phyloP scores from a whole-genome alignment of 2,888 invertebrate species.

The Limnephilus lunatus region DNA sequence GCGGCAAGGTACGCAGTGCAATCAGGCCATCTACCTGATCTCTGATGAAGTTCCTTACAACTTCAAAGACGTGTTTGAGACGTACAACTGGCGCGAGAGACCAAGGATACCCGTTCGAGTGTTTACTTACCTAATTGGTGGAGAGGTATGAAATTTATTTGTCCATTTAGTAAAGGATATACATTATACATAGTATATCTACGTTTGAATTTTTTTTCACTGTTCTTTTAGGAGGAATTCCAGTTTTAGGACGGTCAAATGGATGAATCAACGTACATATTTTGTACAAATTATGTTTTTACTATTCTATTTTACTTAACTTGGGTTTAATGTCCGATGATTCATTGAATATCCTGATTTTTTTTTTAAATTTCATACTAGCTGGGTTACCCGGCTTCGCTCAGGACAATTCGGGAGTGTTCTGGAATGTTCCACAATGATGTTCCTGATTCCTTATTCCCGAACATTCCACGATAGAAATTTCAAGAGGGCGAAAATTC shows the following conservation, averaged over 20 bases:
- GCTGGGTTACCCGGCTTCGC: too few species aligned
- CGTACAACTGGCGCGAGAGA: slow-evolving; percentile 89
- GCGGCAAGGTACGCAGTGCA: slow-evolving; percentile 81
- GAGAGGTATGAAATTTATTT: slow-evolving; percentile 79
- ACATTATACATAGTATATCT: too few species aligned
- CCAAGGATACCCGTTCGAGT: slow-evolving; percentile 92
- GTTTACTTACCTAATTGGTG: slow-evolving; percentile 98
- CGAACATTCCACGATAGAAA: too few species aligned
- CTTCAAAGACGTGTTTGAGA: slow-evolving; percentile 93
- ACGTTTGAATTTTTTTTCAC: too few species aligned
- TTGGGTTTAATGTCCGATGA: not conserved
- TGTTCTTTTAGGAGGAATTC: too few species aligned
- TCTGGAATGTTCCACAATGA: too few species aligned
- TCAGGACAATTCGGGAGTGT: too few species aligned
- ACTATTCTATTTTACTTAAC: not conserved
- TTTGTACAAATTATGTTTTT: not conserved
- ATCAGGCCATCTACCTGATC: slow-evolving; percentile 97
- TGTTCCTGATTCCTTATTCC: too few species aligned
- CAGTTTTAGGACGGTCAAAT: too few species aligned
- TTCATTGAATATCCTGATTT: not conserved
- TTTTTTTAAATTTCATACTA: not conserved
- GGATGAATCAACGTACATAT: too few species aligned
- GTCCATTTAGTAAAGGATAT: too few species aligned
- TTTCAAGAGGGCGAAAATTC: too few species aligned
- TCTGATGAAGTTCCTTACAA: slow-evolving; percentile 98